Percentiles rank a stretch among this genome's conserved stretches.
These are phyloP conservation scores for Cerceris rybyensis DNA, from an alignment of 2,888 invertebrate species.

Conservation along the genomic window DNA sequence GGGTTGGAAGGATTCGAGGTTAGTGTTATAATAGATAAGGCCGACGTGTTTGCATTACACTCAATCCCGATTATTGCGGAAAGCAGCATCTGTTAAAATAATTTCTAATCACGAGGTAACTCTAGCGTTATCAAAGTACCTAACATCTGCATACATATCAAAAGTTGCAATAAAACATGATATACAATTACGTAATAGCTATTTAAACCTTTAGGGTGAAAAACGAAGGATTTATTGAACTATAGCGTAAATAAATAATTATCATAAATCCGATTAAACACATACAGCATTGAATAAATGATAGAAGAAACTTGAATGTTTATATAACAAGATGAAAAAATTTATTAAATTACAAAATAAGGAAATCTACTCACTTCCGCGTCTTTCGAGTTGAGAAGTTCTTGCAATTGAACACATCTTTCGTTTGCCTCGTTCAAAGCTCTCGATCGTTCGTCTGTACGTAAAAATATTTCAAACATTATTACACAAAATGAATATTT, in stretches of 20 bases:
- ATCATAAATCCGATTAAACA: background rate
- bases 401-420: slow-evolving; percentile 77
- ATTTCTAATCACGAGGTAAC: slow-evolving; percentile 68
- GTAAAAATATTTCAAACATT: slow-evolving; percentile 26
- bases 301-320: background rate
- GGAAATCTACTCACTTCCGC: slow-evolving; percentile 73
- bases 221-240: too few relatives aligned
- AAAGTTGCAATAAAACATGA: slow-evolving; percentile 24
- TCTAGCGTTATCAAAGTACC: slow-evolving; percentile 64
- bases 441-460: slow-evolving; percentile 74
- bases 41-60: slow-evolving; percentile 76
- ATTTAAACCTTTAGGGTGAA: too few relatives aligned
- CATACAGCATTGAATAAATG: background rate
- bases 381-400: slow-evolving; percentile 77
- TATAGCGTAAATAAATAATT: too few relatives aligned
- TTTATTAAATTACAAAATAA: background rate
- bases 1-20: slow-evolving; percentile 49
- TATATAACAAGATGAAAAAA: too few relatives aligned
- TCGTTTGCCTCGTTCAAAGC: slow-evolving; percentile 76
- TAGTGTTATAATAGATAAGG: slow-evolving; percentile 68
- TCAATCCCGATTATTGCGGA: slow-evolving; percentile 76
- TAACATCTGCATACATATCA: slow-evolving; percentile 58
- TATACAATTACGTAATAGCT: too few relatives aligned
- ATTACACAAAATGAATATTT: background rate
- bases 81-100: slow-evolving; percentile 79